Base-by-base conservation (phyloP, 2,113 vertebrate species). In the Salvelinus alpinus region DNA sequence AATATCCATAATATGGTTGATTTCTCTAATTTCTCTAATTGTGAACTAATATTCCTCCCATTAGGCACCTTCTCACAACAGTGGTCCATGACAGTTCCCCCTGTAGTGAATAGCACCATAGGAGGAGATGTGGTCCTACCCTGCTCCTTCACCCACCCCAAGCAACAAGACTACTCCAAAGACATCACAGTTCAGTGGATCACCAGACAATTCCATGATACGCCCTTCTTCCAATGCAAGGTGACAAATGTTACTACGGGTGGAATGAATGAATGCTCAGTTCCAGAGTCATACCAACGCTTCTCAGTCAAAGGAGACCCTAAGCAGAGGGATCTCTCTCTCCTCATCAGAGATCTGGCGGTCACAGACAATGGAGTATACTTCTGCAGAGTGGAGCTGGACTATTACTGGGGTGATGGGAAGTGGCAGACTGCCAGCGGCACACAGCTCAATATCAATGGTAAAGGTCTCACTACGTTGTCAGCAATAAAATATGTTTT, bases 81-180 rank as follows among this genome's bases (percentile, higher is more conserved):
- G 3, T 84, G 76, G 83, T 5, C 5, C 4, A 74, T 81, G 68
- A 3, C 6, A 1, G 18, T 34, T 13, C 38, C 68, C 1, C 2
- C 27, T 48, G 16, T 69, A 74, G 77, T 81, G 22, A 71, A 70
- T 5, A 68, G 74, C 31, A 44, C 34, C 7, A 64, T 66, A 27
- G 71, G 73, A 25, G 9, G 73, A 25, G 9, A 29, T 7, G 74
- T 71, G 31, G 29, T 77, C 22, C 71, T 81, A 5, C 76, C 79
- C 31, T 84, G 83, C 44, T 1, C 20, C 70, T 81, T 84, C 76
- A 76, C 73, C 1, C 82, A 84, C 34, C 74, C 79, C 22, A n/a
- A 48, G 20, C 77, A 84, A 73, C 18, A 74, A 18, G 14, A 13
- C 9, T 84, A 81, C 71, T 57, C 29, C 0, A 67, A 80, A 6